Evolutionary conservation across 2,113 vertebrate genomes (phyloP).

Genomic region (Oncorhynchus masou): DNA sequence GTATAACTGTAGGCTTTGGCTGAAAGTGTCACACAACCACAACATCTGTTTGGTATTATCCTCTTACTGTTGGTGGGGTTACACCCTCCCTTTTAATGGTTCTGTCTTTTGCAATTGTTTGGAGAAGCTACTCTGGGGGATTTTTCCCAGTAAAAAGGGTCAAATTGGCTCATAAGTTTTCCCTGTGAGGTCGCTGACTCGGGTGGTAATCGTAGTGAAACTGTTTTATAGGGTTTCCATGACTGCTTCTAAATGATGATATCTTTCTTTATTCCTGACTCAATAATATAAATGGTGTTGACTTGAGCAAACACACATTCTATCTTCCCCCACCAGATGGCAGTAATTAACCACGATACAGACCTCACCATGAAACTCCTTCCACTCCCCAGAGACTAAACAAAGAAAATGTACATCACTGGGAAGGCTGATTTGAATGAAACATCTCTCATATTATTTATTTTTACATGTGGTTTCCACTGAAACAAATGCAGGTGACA

Average conservation of each 20-base stretch:
- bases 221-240: neutral
- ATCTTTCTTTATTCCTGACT: neutral
- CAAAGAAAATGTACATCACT: constrained; percentile 50
- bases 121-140: neutral
- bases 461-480: neutral
- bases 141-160: neutral
- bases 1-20: neutral
- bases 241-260: neutral
- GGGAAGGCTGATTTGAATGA: constrained; percentile 49
- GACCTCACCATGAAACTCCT: neutral
- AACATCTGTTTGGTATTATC: constrained; percentile 14
- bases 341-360: constrained; percentile 23
- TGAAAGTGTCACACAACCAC: neutral
- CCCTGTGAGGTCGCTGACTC: neutral
- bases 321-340: constrained; percentile 59
- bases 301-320: neutral
- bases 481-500: neutral
- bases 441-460: neutral
- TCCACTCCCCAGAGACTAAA: constrained; percentile 44
- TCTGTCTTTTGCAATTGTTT: constrained; percentile 3
- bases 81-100: constrained; percentile 7
- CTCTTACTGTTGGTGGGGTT: neutral
- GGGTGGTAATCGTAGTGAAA: neutral
- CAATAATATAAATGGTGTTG: neutral
- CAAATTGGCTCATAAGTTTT: neutral